Base-by-base conservation (phyloP, 2,113 vertebrate species). In the Sinocyclocheilus anshuiensis region DNA sequence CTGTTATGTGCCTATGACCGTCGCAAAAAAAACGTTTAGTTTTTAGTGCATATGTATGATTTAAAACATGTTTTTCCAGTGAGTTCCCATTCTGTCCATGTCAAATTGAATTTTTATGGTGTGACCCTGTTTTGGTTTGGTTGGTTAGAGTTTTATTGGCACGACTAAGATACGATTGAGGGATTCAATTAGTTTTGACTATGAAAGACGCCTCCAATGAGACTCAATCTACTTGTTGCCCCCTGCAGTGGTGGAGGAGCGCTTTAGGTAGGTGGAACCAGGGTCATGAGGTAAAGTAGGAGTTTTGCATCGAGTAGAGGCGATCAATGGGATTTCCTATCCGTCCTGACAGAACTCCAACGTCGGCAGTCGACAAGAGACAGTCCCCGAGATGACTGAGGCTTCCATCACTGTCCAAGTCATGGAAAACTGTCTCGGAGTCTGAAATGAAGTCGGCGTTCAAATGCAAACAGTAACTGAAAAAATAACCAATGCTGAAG, bases 291-390 rank as follows among this genome's bases (percentile, higher is more conserved):
- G 96, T 96, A 94, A 97, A 97, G 93, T 97, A 97, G 90, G 96
- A 97, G 93, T 94, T 97, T 92, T 97, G 96, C 96, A 97, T 97
- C 90, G 97, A 97, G 92, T 97, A 97, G 81, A 97, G 96, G 61
- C 96, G 96, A 91, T 97, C 96, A 0, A 97, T 97, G 89, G 97
- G 97, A 89, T 97, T 97, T 91, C 96, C 96, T 92, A 97, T 95
- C 5, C 96, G 94, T 6, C 95, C 95, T 20, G 95, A 88, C 89
- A 97, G 91, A 69, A 95, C 94, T 83, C 93, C 94, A 36, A 92
- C 92, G 0, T 97, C 96, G 0, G 95, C 94, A 0, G 95, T 91
- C 24, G 95, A 93, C 85, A 97, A 89, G 92, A 97, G 94, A 92
- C 96, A 96, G 88, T 97, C 96, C 2, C 96, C 96, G 59, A 97